Base-by-base conservation (phyloP, 2,113 vertebrate species). In the Dasyprocta punctata region DNA sequence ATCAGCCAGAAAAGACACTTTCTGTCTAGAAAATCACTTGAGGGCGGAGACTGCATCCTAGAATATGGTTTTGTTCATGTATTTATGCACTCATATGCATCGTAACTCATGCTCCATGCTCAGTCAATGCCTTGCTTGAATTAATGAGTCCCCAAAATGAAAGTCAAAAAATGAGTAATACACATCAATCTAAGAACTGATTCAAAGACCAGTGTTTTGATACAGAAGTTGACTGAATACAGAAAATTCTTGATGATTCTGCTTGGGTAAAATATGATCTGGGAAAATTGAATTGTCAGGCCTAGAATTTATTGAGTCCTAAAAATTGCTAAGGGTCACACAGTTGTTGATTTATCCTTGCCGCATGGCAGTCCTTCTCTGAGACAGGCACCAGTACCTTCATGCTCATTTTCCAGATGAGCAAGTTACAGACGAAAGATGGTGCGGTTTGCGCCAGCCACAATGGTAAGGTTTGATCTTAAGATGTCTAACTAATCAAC, bases 141-240 rank as follows among this genome's bases (percentile, higher is more conserved):
- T 58, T 65, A 92, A 67, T 71, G 58, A 90, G 84, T 78, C 30
- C 11, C 65, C 26, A 73, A 63, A 86, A 87, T 67, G 65, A 94
- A 92, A 85, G 30, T 30, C 54, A 24, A 7, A 7, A 56, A 49
- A 19, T 83, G n/a, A 92, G 65, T 52, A 83, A 52, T 49, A 54
- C 60, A 54, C 33, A 6, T 52, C 2, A 86, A 52, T 33, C 87
- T 96, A 93, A 83, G 33, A 69, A 28, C 56, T 69, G n/a, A 86
- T 65, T 95, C 61, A 92, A 56, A 95, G 52, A 77, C 80, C 26
- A 19, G 30, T n/a, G 71, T 54, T 89, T 89, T 65, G n/a, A 73
- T 75, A 20, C n/a, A 80, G 52, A 78, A n/a, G 9, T 61, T 89
- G 56, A 52, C 9, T 89, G 36, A 69, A 49, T 49, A 12, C 41